Base-by-base conservation (phyloP, 2,888 invertebrate genomes). In the Coelogynopora nodosa region DNA sequence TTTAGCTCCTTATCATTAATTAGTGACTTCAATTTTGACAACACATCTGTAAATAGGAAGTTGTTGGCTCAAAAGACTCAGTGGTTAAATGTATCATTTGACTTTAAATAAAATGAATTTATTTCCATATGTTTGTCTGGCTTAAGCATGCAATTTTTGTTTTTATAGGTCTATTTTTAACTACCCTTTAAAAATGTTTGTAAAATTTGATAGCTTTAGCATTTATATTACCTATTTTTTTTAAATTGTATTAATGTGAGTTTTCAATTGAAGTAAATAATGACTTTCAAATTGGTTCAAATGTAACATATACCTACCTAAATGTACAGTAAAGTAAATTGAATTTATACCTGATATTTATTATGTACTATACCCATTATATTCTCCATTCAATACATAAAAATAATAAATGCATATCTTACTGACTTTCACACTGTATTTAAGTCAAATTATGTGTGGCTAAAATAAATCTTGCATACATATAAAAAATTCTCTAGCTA, bases 31-130 rank as follows among this genome's bases (percentile, higher is more conserved):
- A 49, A 49, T 49, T 49, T 49, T 49, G 49, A 49, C 49, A 74
- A 74, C 18, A 26, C 74, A 74, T 74, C 74, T 74, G 74, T 74
- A 74, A 74, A n/a, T 74, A 74, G 74, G 74, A 74, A 74, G 74
- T 74, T 10, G 23, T 74, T 5, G 74, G 23, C 74, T 26, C 74
- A 74, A 74, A 74, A 74, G 74, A 5, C 74, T 74, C 27, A 26
- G 74, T 26, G 27, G 74, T 26, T 74, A 23, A 74, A 74, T 74
- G 74, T 74, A 23, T 74, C 74, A 23, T 74, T 74, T 74, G 74
- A 74, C 74, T 74, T 74, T 74, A 74, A 74, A 74, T 74, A 74
- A 74, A n/a, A 74, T 74, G 74, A n/a, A 74, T 74, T 74, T 74
- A 74, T 74, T 74, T 74, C 74, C 74, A 74, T 74, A 74, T 26